Percentiles rank a stretch among this genome's conserved stretches.
Evolutionary conservation across 2,797 vertebrate species (phyloP).

Genomic region (Anabas testudineus): DNA sequence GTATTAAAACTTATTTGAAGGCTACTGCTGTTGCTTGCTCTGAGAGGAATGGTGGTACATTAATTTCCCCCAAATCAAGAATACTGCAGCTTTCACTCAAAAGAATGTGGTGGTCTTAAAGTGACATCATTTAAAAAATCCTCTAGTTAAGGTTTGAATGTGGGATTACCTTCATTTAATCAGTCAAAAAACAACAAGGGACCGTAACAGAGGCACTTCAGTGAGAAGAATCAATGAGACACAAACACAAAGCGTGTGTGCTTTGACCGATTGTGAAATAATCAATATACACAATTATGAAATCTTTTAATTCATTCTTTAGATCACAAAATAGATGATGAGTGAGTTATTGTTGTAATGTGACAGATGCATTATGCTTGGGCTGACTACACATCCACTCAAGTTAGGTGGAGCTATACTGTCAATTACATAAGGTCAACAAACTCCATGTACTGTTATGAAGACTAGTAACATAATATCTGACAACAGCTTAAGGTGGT

Average conservation of each 20-base stretch:
- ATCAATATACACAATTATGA: too few relatives aligned
- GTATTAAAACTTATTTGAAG: constrained; percentile 58
- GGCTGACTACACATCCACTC: background rate
- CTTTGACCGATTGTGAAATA: too few relatives aligned
- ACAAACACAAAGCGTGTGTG: constrained; percentile 1
- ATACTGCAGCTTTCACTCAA: constrained; percentile 38
- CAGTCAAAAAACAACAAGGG: constrained; percentile 1
- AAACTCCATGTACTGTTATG: too few relatives aligned
- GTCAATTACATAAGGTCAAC: background rate
- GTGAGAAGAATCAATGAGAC: constrained; percentile 35
- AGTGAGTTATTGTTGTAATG: too few relatives aligned
- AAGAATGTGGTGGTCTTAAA: constrained; percentile 21
- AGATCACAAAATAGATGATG: too few relatives aligned
- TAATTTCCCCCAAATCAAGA: constrained; percentile 38
- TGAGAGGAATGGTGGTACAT: constrained; percentile 14
- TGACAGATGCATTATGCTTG: too few relatives aligned
- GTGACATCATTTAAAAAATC: constrained; percentile 29
- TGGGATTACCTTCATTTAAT: constrained; percentile 7
- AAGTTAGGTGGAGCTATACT: background rate
- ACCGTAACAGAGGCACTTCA: constrained; percentile 9
- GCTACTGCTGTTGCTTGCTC: constrained; percentile 47
- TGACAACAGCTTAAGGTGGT: background rate
- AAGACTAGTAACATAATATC: background rate
- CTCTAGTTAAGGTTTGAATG: constrained; percentile 27
- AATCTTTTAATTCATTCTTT: too few relatives aligned